These are phyloP conservation scores for Mustelus asterias DNA, from an alignment of 2,113 vertebrate genomes.

Conservation along the genomic window DNA sequence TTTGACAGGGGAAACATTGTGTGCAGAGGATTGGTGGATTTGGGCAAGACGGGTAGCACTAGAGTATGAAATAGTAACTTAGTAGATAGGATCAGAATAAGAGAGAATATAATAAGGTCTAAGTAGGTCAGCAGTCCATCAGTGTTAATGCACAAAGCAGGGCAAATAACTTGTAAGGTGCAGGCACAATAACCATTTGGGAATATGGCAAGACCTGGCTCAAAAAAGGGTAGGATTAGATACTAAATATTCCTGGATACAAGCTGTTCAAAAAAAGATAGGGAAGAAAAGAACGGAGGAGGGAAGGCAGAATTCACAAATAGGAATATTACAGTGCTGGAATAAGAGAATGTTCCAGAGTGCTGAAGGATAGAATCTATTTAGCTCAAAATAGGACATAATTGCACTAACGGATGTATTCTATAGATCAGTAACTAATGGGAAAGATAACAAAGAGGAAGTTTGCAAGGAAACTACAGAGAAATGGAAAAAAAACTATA, in stretches of 20 bases:
- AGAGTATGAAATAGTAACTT: no score
- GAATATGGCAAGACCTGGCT: no score
- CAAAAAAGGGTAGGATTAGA: no score
- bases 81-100: no score
- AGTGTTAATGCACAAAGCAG: no score
- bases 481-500: background rate
- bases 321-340: background rate
- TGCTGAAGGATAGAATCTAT: background rate
- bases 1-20: background rate
- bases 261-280: no score
- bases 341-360: no score
- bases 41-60: background rate
- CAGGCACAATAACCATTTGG: no score
- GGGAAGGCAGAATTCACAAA: background rate
- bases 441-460: background rate
- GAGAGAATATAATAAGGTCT: no score
- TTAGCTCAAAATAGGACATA: background rate
- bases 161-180: no score
- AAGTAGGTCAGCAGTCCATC: no score
- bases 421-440: background rate
- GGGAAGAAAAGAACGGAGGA: background rate
- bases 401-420: background rate
- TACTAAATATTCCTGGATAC: no score
- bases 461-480: background rate
- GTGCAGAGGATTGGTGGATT: background rate